These are phyloP conservation scores for Carposina sasakii DNA, from an alignment of 1,140 invertebrate genomes.

Conservation along the genomic window DNA sequence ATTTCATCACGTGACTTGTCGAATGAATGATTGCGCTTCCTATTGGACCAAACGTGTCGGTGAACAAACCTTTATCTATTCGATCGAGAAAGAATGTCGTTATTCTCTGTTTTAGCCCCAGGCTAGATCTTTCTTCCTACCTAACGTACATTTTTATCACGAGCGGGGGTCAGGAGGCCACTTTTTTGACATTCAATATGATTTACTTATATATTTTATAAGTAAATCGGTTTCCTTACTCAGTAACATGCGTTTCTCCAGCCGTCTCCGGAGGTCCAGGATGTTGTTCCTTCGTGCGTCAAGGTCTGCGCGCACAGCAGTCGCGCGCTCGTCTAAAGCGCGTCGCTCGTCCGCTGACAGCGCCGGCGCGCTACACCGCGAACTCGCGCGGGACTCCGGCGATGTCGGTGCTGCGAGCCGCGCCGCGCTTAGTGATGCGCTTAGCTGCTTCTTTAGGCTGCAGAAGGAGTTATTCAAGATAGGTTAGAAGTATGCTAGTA, in stretches of 20 bases:
- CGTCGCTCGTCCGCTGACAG: conserved; percentile 76
- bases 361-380: conserved; percentile 47
- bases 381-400: conserved; percentile 35
- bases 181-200: no score
- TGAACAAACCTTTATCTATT: no score
- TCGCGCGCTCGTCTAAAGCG: conserved; percentile 79
- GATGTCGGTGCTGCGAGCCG: conserved; percentile 47
- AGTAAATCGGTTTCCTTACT: conserved; percentile 74
- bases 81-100: no score
- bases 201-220: no score
- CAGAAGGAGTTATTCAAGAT: no score
- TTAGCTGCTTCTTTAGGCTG: conserved; percentile 78
- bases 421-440: conserved; percentile 72
- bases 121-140: no score
- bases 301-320: conserved; percentile 78
- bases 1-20: no score
- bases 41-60: no score
- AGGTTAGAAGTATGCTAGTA: background rate
- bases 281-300: conserved; percentile 82
- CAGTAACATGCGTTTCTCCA: conserved; percentile 86
- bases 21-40: no score
- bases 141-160: no score
- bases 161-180: no score
- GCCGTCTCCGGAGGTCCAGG: conserved; percentile 81
- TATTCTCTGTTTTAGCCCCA: no score